Conservation (phyloP, 2,888 invertebrate genomes). For the Protodeltote pygarga region DNA sequence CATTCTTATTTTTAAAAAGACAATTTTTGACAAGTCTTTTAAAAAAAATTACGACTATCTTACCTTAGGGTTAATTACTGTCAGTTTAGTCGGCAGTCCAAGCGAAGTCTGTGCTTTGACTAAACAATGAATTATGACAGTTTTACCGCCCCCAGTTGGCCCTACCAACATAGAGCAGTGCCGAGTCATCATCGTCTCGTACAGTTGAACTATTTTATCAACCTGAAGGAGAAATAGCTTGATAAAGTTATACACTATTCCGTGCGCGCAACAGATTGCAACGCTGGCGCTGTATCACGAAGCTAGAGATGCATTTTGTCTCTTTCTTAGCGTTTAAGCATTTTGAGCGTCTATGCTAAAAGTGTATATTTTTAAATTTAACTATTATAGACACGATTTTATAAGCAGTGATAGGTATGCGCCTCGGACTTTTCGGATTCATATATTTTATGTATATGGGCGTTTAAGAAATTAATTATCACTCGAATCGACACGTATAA, state of each 20-base stretch:
- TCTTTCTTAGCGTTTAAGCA: too few relatives aligned
- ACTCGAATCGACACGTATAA: too few relatives aligned
- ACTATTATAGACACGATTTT: too few relatives aligned
- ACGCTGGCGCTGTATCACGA: too few relatives aligned
- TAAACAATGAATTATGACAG: slow-evolving; percentile 93
- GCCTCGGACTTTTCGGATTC: too few relatives aligned
- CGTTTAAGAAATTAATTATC: too few relatives aligned
- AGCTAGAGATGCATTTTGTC: too few relatives aligned
- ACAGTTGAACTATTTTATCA: slow-evolving; percentile 95
- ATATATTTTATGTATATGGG: too few relatives aligned
- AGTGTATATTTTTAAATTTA: too few relatives aligned
- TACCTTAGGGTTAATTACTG: slow-evolving; percentile 94
- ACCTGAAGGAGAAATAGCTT: slow-evolving; percentile 81
- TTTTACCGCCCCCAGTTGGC: slow-evolving; percentile 97
- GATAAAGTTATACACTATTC: not conserved
- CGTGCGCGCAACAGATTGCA: too few relatives aligned
- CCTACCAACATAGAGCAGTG: slow-evolving; percentile 97
- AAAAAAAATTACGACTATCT: not conserved
- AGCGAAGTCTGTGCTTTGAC: slow-evolving; percentile 92
- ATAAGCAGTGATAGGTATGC: too few relatives aligned
- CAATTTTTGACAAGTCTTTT: not conserved
- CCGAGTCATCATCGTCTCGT: slow-evolving; percentile 98
- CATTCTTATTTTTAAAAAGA: not conserved
- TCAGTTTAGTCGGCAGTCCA: slow-evolving; percentile 92
- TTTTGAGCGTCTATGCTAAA: too few relatives aligned